These are phyloP conservation scores for Podotricha telesiphe DNA, from an alignment of 2,888 invertebrate genomes.

Conservation along the genomic window DNA sequence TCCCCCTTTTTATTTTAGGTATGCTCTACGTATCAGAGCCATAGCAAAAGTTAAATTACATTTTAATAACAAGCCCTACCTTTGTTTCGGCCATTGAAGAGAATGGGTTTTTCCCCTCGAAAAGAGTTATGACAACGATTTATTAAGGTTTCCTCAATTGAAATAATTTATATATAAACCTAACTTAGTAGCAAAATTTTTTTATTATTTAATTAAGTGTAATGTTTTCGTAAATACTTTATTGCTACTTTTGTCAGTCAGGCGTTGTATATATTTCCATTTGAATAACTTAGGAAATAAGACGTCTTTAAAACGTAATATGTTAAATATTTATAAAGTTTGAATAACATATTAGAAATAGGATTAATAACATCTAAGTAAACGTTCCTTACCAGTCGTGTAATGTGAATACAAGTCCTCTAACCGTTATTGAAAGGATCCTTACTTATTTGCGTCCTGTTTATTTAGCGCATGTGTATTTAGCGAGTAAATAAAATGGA, in stretches of 20 bases:
- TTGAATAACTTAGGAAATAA: neutral
- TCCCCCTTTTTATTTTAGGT: slow-evolving; percentile 1
- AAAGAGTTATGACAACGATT: neutral
- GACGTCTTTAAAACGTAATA: no score
- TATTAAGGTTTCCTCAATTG: slow-evolving; percentile 9
- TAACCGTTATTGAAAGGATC: slow-evolving; percentile 11
- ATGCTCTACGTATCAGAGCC: neutral
- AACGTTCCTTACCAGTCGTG: neutral
- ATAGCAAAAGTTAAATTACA: slow-evolving; percentile 22
- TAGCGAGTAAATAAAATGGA: neutral
- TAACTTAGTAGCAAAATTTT: neutral
- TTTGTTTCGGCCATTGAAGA: slow-evolving; percentile 13
- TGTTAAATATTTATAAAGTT: neutral
- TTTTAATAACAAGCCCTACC: slow-evolving; percentile 16
- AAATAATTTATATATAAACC: neutral
- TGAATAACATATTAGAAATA: no score
- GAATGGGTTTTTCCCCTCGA: slow-evolving; percentile 1
- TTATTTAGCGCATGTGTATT: slow-evolving; percentile 3
- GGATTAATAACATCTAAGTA: no score
- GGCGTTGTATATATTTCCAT: neutral
- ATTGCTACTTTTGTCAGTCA: slow-evolving; percentile 3
- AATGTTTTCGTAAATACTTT: neutral
- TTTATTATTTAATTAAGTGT: neutral
- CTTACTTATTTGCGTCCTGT: slow-evolving; percentile 10
- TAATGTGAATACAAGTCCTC: slow-evolving; percentile 1